Evolutionary conservation across 2,113 vertebrate genomes (phyloP).

Genomic region (Sylvilagus bachmani): DNA sequence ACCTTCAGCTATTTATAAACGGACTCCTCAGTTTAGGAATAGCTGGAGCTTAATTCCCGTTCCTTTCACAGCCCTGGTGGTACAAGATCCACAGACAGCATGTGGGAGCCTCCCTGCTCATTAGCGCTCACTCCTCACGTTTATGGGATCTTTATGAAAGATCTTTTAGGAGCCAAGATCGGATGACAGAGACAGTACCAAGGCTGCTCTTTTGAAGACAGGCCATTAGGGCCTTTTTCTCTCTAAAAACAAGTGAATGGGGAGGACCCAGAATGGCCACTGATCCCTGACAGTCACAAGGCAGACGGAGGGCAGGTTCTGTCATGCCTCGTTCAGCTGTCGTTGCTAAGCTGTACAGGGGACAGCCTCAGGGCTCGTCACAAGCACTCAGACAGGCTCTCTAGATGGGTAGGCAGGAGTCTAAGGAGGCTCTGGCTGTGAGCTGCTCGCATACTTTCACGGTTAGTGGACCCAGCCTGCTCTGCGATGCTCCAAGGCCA

Average conservation of each 20-base stretch:
- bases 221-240: background rate
- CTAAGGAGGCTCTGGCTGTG: background rate
- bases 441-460: background rate
- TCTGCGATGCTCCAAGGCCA: background rate
- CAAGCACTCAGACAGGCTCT: background rate
- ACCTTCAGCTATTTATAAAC: conserved; percentile 60
- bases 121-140: background rate
- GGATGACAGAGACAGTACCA: conserved; percentile 51
- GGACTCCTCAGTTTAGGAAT: conserved; percentile 49
- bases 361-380: background rate
- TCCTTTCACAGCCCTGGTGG: conserved; percentile 60
- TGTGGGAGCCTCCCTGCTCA: conserved; percentile 21
- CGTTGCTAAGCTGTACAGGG: background rate
- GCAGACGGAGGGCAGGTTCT: background rate
- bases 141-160: conserved; percentile 61
- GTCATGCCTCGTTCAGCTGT: background rate
- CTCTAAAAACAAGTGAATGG: conserved; percentile 49
- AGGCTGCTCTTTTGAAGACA: conserved; percentile 38
- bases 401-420: background rate
- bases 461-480: background rate
- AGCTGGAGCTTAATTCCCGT: conserved; percentile 65
- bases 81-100: conserved; percentile 49
- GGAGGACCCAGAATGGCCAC: background rate
- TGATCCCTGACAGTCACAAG: background rate
- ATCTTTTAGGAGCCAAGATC: conserved; percentile 43